Conservation (phyloP, 1,140 invertebrate species). For the Cephus cinctus region DNA sequence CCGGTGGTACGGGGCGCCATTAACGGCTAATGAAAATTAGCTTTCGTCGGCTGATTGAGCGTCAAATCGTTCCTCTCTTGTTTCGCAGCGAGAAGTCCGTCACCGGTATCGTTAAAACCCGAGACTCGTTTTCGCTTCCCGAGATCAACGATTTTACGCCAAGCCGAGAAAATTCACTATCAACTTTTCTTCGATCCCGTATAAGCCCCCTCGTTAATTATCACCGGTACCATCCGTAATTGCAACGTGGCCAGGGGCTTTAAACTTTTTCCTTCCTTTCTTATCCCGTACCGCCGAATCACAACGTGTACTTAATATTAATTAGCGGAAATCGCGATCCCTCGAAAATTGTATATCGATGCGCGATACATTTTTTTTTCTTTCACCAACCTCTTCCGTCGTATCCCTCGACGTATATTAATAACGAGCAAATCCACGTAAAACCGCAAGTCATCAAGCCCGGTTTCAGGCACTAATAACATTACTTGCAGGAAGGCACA, state of each 20-base stretch:
- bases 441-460: slow-evolving; percentile 45
- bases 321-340: neutral
- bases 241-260: neutral
- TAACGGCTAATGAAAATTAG: slow-evolving; percentile 59
- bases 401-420: neutral
- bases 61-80: slow-evolving; percentile 56
- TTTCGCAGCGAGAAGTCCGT: slow-evolving; percentile 40
- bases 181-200: too few species aligned
- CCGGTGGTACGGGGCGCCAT: slow-evolving; percentile 33
- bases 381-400: neutral
- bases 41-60: slow-evolving; percentile 56
- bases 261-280: neutral
- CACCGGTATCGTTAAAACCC: slow-evolving; percentile 42
- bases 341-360: neutral
- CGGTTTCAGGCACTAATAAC: slow-evolving; percentile 35
- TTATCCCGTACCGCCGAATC: neutral
- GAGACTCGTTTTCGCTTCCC: slow-evolving; percentile 40
- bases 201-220: too few species aligned
- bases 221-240: neutral
- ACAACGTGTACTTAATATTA: neutral
- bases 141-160: too few species aligned
- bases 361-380: neutral
- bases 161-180: too few species aligned
- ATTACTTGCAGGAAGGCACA: slow-evolving; percentile 36
- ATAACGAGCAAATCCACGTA: neutral